Base-by-base conservation (phyloP, 2,888 invertebrate species). In the Apantesis nais region DNA sequence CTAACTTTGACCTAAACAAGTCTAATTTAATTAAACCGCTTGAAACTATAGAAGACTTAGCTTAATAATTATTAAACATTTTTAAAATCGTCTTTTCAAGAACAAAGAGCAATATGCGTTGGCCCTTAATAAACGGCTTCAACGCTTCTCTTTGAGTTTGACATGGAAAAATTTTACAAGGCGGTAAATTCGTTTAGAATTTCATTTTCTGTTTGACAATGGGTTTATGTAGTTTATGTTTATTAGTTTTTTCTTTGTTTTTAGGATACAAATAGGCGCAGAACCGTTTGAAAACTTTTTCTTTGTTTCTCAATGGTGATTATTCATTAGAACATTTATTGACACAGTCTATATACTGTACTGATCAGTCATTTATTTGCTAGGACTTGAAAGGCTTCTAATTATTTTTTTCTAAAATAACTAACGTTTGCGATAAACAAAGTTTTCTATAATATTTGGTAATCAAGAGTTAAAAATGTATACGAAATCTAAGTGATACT, bases 171-270 rank as follows among this genome's bases (percentile, higher is more conserved):
- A 31, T 1, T 25, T 11, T 60, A 48, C 44, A 48, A 44, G 44
- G 4, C 25, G 37, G 60, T 37, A 69, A 69, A 69, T 65, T 48
- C 16, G 60, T 48, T 61, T 25, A 34, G 44, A 65, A 69, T 44
- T 65, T 41, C 12, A 69, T 60, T 69, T 69, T 65, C 44, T 48
- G 41, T 48, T 29, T 16, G n/a, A 48, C 11, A 37, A 22, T 16
- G n/a, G 64, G 55, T 67, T 68, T 41, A 55, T 22, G 29, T 67
- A 39, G 62, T 63, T 64, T 65, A 70, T 66, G 34, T 39, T 60
- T 62, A 39, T 62, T 68, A n/a, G n/a, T n/a, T n/a, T n/a, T n/a
- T n/a, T n/a, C n/a, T 25, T 61, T 55, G 60, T n/a, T n/a, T 66
- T 66, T 62, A 66, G 14, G 62, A 25, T n/a, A 37, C 48, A 52